Evolutionary conservation across 2,113 vertebrate genomes (phyloP).

Genomic region (Rhineura floridana): DNA sequence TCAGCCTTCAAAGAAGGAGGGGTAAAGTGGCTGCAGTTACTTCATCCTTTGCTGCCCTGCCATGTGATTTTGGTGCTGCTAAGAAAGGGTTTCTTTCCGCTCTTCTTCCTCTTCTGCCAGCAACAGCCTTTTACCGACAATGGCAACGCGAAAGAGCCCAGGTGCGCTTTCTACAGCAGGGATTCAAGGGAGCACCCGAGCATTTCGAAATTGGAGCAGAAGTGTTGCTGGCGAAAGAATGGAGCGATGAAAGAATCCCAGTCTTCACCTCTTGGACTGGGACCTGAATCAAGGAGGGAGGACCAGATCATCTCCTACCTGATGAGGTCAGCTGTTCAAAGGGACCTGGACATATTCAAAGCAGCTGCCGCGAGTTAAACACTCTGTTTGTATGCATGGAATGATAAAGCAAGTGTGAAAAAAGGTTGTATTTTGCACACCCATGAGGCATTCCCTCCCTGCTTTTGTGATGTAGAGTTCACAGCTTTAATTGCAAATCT

Average conservation of each 20-base stretch:
- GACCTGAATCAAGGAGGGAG: constrained; percentile 27
- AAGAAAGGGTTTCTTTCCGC: constrained; percentile 28
- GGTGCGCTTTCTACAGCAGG: constrained; percentile 7
- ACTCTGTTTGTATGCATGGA: not conserved
- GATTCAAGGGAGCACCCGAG: not conserved
- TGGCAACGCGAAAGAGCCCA: constrained; percentile 37
- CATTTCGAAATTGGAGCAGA: constrained; percentile 5
- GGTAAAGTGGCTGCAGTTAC: constrained; percentile 71
- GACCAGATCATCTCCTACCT: not conserved
- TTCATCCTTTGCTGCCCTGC: constrained; percentile 72
- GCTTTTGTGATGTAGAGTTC: constrained; percentile 20
- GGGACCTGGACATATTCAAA: constrained; percentile 8
- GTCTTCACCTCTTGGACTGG: constrained; percentile 31
- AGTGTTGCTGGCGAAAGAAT: constrained; percentile 52
- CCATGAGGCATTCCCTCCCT: fast-evolving
- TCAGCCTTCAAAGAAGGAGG: constrained; percentile 75
- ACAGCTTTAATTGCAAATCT: constrained; percentile 38
- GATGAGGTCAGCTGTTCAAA: constrained; percentile 62
- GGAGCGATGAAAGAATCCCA: constrained; percentile 47
- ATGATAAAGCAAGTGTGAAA: not conserved
- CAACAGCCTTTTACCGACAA: constrained; percentile 24
- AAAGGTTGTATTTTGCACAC: constrained; percentile 25
- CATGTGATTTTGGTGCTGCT: constrained; percentile 67
- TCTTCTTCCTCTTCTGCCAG: constrained; percentile 39
- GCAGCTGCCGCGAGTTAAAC: constrained; percentile 3